Base-by-base conservation (phyloP, 2,888 invertebrate species). In the Cyclophora albipunctata region DNA sequence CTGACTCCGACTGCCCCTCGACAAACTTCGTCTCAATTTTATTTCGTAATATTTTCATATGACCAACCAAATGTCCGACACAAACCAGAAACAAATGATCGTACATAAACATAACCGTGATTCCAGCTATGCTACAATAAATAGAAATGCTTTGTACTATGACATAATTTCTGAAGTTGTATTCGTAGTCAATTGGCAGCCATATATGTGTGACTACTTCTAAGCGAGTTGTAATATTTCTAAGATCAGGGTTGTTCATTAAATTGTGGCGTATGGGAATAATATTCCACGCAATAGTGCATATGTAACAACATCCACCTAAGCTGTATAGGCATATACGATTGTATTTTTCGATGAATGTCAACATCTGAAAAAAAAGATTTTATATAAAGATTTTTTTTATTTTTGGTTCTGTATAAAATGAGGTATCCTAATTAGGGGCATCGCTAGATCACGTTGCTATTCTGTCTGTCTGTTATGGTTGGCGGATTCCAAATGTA, bases 181-280 rank as follows among this genome's bases (percentile, higher is more conserved):
- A 65, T 35, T 60, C 60, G 40, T 71, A 72, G 42, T 74, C 70
- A 34, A 70, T 66, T 2, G 74, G 75, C 58, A 63, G 51, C 62
- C 69, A 64, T 7, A 72, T 33, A 34, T 71, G 72, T 0, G 70
- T 35, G 41, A 63, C 65, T 1, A 69, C 70, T 52, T 71, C 63
- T 5, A 72, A 55, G 3, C 53, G 60, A 3, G 50, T 48, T 0
- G 72, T 66, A 7, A 57, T 64, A 48, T 74, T 74, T 2, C 45
- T 42, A 3, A 70, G 58, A 2, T 46, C 50, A 7, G 66, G 64
- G 37, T 51, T 57, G 45, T 70, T 62, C 0, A 46, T 56, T 0
- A 63, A 46, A 45, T 69, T 74, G 45, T 71, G 65, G 0, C 60
- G 3, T 0, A 64, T 46, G 0, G 72, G 64, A 4, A 67, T 48